Evolutionary conservation across 2,113 vertebrate genomes (phyloP).

Genomic region (Raja brachyura): DNA sequence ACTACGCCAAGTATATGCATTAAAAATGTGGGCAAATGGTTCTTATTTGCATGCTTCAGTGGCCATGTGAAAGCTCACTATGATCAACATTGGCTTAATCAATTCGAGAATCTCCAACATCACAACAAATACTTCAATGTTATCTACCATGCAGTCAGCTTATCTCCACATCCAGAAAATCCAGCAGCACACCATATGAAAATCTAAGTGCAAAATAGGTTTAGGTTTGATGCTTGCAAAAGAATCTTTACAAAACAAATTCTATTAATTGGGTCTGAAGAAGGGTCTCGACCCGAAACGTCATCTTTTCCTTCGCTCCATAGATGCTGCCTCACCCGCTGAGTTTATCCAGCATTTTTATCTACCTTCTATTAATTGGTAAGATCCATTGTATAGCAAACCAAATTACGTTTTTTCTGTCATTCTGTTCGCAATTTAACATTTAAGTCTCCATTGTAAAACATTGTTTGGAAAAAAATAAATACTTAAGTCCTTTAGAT

Average conservation of each 20-base stretch:
- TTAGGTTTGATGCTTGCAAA: neutral
- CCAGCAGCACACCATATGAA: neutral
- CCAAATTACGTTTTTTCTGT: neutral
- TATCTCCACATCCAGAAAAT: neutral
- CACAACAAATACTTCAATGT: neutral
- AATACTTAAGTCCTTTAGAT: neutral
- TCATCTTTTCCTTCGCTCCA: too few relatives aligned
- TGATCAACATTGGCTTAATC: neutral
- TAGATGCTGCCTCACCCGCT: too few relatives aligned
- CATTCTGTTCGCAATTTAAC: neutral
- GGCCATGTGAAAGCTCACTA: neutral
- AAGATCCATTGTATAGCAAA: neutral
- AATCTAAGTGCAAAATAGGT: neutral
- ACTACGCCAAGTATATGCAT: too few relatives aligned
- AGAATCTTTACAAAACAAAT: neutral
- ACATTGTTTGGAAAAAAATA: neutral
- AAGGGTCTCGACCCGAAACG: too few relatives aligned
- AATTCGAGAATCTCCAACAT: neutral
- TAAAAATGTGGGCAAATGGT: too few relatives aligned
- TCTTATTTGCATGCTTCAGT: neutral
- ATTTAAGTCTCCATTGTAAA: neutral
- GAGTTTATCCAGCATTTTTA: too few relatives aligned
- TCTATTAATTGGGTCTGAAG: neutral
- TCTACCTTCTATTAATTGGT: neutral
- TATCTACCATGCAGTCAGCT: neutral